Conservation (phyloP, 1,140 invertebrate genomes). For the Theocolax elegans region DNA sequence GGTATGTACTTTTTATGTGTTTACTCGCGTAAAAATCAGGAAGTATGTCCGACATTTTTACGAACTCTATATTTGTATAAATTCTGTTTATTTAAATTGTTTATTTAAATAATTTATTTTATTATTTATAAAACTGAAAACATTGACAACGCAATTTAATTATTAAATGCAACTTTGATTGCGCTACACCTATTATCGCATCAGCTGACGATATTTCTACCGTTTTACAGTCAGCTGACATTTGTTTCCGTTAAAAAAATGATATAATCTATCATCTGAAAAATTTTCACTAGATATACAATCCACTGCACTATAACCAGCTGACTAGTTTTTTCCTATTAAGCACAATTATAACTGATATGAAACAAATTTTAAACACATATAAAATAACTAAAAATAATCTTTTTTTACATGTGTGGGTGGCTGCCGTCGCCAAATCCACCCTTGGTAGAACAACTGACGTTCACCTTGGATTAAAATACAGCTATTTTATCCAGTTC, state of each 20-base stretch:
- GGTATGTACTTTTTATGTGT: too few relatives aligned
- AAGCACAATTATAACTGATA: background rate
- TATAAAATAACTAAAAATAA: background rate
- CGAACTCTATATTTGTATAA: too few relatives aligned
- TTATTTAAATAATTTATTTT: too few relatives aligned
- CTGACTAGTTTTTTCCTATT: background rate
- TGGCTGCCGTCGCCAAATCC: background rate
- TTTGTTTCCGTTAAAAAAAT: background rate
- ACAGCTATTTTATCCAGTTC: too few relatives aligned
- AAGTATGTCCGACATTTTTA: too few relatives aligned
- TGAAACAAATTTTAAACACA: background rate
- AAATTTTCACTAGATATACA: background rate
- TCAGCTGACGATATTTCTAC: background rate
- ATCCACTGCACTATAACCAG: background rate
- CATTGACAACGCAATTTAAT: too few relatives aligned
- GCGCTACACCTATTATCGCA: background rate
- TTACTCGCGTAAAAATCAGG: too few relatives aligned
- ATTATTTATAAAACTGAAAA: too few relatives aligned
- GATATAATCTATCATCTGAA: background rate
- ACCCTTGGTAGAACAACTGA: background rate
- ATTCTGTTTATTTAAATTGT: too few relatives aligned
- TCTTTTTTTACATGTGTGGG: background rate
- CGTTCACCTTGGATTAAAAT: too few relatives aligned
- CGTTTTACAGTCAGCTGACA: background rate
- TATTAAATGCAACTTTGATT: background rate